Base-by-base conservation (phyloP, 2,113 vertebrate genomes). In the Etheostoma spectabile region DNA sequence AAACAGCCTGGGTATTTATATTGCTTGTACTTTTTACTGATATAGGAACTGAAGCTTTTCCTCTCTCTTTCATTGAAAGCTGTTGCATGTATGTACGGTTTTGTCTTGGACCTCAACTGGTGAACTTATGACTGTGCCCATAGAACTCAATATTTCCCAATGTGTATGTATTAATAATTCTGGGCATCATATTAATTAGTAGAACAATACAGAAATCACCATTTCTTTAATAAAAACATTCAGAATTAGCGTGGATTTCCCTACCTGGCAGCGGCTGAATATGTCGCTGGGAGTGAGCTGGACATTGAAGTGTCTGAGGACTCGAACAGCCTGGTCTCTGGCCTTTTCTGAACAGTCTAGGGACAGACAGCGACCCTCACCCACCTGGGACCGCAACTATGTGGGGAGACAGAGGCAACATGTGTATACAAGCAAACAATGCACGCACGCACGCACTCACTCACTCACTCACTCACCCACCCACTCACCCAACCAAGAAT, bases 251-350 rank as follows among this genome's bases (percentile, higher is more conserved):
- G 5, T 35, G 8, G 49, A 21, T 42, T 27, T 57, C 4, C 59
- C 60, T 51, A 98, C 97, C 97, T 97, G 96, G 91, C 97, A 98
- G 86, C 96, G 95, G 90, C 96, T 97, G 95, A 97, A 97, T 81
- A 97, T 90, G 67, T 97, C 96, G 0, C 86, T 33, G 1, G 81
- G 75, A 21, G 94, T 93, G 46, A 95, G 95, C 7, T 66, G 89
- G 63, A 97, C 80, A 0, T 95, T 95, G 94, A 97, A 97, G 89
- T 97, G 96, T 68, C 83, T 92, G 75, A 98, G 95, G 73, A 97
- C 95, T 6, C 86, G 88, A 30, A 96, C 64, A 0, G 95, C 96
- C 85, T 97, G 97, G 4, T 97, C 96, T 56, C 77, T 93, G 0
- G 96, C 97, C 87, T 96, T 97, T 74, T 96, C 95, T 0, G 96